Percentiles rank a stretch among this genome's conserved stretches.
These are phyloP conservation scores for Macroteleia sp. DNA, from an alignment of 2,888 invertebrate species.

Conservation along the genomic window DNA sequence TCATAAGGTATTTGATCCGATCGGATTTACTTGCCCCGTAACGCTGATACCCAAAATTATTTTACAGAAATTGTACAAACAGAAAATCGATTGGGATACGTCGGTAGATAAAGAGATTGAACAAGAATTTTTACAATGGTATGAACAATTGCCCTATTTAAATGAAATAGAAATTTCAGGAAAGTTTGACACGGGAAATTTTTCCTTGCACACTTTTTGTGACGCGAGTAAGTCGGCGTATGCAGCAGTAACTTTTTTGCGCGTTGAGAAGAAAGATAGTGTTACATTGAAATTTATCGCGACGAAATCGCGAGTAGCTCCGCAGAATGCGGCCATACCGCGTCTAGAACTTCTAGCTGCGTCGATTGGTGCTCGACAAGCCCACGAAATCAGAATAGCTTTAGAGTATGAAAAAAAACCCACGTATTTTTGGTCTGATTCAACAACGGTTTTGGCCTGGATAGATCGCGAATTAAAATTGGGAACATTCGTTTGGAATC, in stretches of 20 bases:
- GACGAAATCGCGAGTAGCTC: constrained; percentile 73
- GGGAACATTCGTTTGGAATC: constrained; percentile 71
- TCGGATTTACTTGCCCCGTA: constrained; percentile 58
- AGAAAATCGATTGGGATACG: constrained; percentile 45
- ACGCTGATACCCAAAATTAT: constrained; percentile 56
- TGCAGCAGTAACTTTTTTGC: constrained; percentile 60
- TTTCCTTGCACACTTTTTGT: constrained; percentile 70
- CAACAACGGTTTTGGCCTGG: constrained; percentile 71
- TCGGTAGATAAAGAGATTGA: constrained; percentile 32
- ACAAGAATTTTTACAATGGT: constrained; percentile 26
- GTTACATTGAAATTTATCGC: constrained; percentile 56
- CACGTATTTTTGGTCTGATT: constrained; percentile 72
- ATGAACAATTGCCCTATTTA: constrained; percentile 18
- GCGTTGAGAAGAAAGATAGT: constrained; percentile 18
- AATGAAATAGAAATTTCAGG: constrained; percentile 64
- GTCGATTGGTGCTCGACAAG: constrained; percentile 68
- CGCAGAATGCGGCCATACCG: constrained; percentile 71
- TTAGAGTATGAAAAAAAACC: constrained; percentile 29
- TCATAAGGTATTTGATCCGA: constrained; percentile 65
- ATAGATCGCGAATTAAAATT: constrained; percentile 67
- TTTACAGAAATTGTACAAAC: background rate
- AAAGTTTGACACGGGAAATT: constrained; percentile 28
- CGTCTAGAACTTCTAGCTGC: constrained; percentile 74
- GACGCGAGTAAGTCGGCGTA: constrained; percentile 72
- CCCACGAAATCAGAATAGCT: constrained; percentile 7